Conservation (phyloP, 1,140 invertebrate species). For the Orchestia grillus region DNA sequence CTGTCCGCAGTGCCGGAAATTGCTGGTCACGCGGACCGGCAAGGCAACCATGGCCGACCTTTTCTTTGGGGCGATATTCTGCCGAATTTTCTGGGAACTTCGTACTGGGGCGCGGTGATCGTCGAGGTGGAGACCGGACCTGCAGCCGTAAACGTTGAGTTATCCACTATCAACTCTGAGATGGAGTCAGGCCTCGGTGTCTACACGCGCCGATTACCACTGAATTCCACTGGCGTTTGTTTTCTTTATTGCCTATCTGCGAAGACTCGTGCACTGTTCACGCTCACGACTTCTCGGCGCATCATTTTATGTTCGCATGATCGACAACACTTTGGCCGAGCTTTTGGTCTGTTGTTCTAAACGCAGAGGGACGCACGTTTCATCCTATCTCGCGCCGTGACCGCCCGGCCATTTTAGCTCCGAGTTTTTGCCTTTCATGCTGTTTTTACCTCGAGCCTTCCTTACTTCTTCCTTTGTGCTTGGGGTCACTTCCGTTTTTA, state of each 20-base stretch:
- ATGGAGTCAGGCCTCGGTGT: background rate
- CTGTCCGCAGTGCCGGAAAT: background rate
- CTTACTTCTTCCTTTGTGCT: background rate
- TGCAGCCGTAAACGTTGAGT: background rate
- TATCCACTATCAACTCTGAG: background rate
- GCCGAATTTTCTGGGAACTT: background rate
- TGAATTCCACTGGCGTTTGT: constrained; percentile 7
- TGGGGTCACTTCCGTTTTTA: background rate
- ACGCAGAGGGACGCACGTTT: background rate
- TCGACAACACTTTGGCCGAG: background rate
- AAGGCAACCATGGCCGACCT: background rate
- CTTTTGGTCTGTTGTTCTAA: background rate
- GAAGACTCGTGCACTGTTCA: background rate
- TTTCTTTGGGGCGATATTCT: background rate
- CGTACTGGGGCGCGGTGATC: background rate
- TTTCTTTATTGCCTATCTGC: background rate
- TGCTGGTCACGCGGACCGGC: background rate
- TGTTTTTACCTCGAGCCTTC: background rate
- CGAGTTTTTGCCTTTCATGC: background rate
- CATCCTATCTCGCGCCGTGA: background rate
- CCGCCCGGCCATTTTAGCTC: background rate
- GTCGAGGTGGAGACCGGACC: background rate
- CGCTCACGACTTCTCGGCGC: background rate
- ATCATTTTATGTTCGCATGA: background rate
- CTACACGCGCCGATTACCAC: constrained; percentile 4